Conservation (phyloP, 2,797 vertebrate genomes). For the Agapornis canus region DNA sequence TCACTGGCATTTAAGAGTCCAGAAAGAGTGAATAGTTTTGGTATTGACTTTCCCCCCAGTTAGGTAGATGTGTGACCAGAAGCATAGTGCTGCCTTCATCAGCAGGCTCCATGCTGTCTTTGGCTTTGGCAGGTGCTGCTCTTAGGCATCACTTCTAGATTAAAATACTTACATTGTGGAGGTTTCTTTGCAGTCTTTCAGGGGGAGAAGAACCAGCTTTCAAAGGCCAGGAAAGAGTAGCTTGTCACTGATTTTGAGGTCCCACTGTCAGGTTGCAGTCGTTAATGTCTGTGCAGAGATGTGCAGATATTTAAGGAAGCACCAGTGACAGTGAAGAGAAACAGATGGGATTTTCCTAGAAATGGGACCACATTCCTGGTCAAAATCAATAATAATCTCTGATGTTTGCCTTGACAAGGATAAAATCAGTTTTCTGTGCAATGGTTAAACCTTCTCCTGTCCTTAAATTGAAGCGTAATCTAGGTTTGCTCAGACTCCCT, state of each 20-base stretch:
- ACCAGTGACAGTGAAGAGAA: background rate
- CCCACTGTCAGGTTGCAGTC: background rate
- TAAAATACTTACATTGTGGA: background rate
- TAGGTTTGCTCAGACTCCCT: background rate
- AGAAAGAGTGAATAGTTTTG: fast-evolving
- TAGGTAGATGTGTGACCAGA: fast-evolving
- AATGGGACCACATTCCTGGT: background rate
- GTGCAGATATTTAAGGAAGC: background rate
- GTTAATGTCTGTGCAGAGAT: background rate
- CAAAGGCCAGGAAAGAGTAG: background rate
- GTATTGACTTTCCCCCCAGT: fast-evolving
- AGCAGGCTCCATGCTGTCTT: fast-evolving
- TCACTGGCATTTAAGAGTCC: background rate
- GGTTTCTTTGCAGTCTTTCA: background rate
- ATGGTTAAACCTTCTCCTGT: background rate
- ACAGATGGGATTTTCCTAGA: background rate
- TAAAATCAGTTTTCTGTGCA: background rate
- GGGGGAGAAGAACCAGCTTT: background rate
- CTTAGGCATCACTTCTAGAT: background rate
- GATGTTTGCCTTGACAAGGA: background rate
- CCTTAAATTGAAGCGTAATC: background rate
- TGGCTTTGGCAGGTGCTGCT: background rate
- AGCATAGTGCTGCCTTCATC: background rate
- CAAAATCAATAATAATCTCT: background rate
- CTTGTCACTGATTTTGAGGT: background rate